phyloP scores from a whole-genome alignment of 1,140 invertebrate species.

The Drosophila pandora region DNA sequence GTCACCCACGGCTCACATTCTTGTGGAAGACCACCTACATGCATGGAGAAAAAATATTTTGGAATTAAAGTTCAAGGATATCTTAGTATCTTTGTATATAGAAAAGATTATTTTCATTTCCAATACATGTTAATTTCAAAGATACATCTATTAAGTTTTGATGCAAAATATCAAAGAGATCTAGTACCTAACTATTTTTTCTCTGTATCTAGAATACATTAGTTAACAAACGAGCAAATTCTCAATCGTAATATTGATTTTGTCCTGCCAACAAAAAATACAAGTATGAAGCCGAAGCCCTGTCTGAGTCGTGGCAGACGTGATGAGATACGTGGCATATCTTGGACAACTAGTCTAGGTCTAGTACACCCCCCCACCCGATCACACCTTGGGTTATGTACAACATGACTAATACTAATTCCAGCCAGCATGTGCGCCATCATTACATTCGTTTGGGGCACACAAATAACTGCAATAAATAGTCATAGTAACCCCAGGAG shows the following conservation, averaged over 20 bases:
- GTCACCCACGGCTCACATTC: too few relatives aligned
- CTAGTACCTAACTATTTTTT: too few relatives aligned
- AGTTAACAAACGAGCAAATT: slow-evolving; percentile 8
- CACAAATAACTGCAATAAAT: slow-evolving; percentile 71
- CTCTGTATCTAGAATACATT: too few relatives aligned
- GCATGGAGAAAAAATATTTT: too few relatives aligned
- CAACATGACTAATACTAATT: slow-evolving; percentile 71
- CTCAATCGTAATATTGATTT: slow-evolving; percentile 63
- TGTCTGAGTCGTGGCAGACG: slow-evolving; percentile 40
- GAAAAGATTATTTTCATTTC: too few relatives aligned
- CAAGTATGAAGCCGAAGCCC: slow-evolving; percentile 20
- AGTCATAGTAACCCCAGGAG: slow-evolving; percentile 61
- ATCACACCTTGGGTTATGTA: slow-evolving; percentile 34
- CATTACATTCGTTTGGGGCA: slow-evolving; percentile 44
- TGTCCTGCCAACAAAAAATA: slow-evolving; percentile 28
- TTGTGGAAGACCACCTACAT: too few relatives aligned
- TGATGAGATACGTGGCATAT: slow-evolving; percentile 52
- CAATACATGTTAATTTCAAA: too few relatives aligned
- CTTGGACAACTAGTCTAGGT: slow-evolving; percentile 33
- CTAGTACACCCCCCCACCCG: slow-evolving; percentile 7
- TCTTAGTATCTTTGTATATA: too few relatives aligned
- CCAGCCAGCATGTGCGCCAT: slow-evolving; percentile 39
- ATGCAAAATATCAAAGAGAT: too few relatives aligned
- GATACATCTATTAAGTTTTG: too few relatives aligned
- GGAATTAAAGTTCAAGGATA: not conserved